Evolutionary conservation across 2,797 vertebrate species (phyloP).

Genomic region (Halcyon badia): DNA sequence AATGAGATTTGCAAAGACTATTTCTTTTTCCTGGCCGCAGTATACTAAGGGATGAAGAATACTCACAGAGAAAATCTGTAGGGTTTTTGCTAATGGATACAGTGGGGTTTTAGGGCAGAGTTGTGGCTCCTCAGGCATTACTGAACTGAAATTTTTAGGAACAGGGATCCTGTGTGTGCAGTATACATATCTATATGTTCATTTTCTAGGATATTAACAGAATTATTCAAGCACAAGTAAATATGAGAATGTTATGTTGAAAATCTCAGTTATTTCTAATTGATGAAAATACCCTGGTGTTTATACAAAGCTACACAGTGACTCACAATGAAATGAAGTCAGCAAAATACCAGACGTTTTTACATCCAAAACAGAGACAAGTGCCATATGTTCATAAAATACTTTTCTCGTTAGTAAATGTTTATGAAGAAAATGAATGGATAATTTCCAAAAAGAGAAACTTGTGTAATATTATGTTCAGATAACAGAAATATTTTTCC

Average conservation of each 20-base stretch:
- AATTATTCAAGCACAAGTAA: constrained; percentile 45
- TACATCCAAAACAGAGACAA: constrained; percentile 84
- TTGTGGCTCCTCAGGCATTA: not conserved
- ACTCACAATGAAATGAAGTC: constrained; percentile 85
- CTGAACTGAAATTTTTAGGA: constrained; percentile 9
- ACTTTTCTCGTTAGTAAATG: constrained; percentile 84
- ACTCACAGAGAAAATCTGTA: not conserved
- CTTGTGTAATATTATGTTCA: constrained; percentile 71
- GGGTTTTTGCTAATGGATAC: not conserved
- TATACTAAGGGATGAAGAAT: not conserved
- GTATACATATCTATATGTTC: not conserved
- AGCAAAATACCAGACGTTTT: constrained; percentile 84
- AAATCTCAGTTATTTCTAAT: constrained; percentile 83
- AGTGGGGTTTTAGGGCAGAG: not conserved
- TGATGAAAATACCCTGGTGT: constrained; percentile 83
- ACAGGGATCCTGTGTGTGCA: not conserved
- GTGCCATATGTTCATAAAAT: constrained; percentile 85
- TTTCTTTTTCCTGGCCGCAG: not conserved
- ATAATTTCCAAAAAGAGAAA: constrained; percentile 69
- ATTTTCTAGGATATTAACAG: constrained; percentile 25
- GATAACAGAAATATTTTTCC: constrained; percentile 60
- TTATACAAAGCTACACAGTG: constrained; percentile 81
- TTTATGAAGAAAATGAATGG: constrained; percentile 78
- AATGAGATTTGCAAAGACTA: not conserved
- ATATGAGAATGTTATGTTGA: constrained; percentile 70